Base-by-base conservation (phyloP, 2,888 invertebrate species). In the Amblyjoppa proteus region DNA sequence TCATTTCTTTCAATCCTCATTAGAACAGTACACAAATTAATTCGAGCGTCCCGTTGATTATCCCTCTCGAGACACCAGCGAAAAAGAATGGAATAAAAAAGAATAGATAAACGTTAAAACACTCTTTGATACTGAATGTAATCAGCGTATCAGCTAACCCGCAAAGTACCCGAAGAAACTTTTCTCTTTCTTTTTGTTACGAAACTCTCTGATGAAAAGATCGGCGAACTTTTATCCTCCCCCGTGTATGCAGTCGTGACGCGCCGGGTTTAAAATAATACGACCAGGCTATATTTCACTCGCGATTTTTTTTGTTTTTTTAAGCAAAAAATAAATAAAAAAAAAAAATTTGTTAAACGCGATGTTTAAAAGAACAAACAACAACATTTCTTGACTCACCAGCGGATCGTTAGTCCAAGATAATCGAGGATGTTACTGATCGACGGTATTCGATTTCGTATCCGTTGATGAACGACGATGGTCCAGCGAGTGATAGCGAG, bases 351-450 rank as follows among this genome's bases (percentile, higher is more conserved):
- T 69, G 41, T 28, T 70, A 68, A 70, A 70, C 68, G 25, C 51
- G 2, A 73, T 71, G 41, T 45, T 69, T 0, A 49, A 49, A 49
- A 49, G 16, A 49, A 16, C 13, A 13, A 49, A 49, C 13, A 45
- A 16, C 16, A 16, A 13, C 13, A 49, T 45, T 74, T 64, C 4
- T 64, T 75, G 71, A 85, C 85, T 85, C 81, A 85, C 85, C 81
- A 20, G 70, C 34, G 61, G 73, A 31, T 16, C 75, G 74, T 85
- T 81, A 85, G 77, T 85, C 85, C 81, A 85, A 85, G 78, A 85
- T 70, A 85, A 78, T 79, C 70, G 78, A 75, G 70, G 45, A 56
- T 66, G 56, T 28, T 71, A 69, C 64, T 70, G 51, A 56, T 68
- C 79, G 81, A 78, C 49, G 64, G 69, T 58, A 41, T 49, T 74